These are phyloP conservation scores for Lepidotrigona ventralis DNA, from an alignment of 1,140 invertebrate species.

Conservation along the genomic window DNA sequence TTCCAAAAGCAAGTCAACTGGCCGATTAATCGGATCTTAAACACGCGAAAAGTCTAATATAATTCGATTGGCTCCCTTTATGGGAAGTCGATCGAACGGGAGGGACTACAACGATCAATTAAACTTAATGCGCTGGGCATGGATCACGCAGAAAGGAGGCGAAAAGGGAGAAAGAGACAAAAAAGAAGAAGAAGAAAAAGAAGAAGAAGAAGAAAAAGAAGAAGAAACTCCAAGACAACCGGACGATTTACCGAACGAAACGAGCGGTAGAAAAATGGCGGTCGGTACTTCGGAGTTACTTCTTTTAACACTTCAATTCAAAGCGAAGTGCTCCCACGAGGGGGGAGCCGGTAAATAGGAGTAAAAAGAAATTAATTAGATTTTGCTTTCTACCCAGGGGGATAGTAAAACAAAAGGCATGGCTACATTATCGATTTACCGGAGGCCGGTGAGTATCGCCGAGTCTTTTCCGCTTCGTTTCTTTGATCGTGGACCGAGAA, in stretches of 20 bases:
- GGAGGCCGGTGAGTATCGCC: neutral
- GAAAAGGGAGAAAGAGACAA: neutral
- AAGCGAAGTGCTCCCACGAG: conserved; percentile 11
- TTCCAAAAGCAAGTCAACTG: too few species aligned
- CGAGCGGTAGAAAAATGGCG: neutral
- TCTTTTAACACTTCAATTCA: conserved; percentile 21
- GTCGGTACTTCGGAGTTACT: neutral
- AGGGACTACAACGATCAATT: conserved; percentile 6
- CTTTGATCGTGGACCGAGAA: conserved; percentile 10
- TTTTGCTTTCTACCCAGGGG: conserved; percentile 2
- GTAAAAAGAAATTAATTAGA: conserved; percentile 35
- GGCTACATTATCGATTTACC: conserved; percentile 28
- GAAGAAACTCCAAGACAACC: neutral
- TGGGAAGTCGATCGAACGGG: neutral
- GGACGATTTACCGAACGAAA: conserved; percentile 3
- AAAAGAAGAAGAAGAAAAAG: neutral
- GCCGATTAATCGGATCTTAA: neutral
- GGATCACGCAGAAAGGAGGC: too few species aligned
- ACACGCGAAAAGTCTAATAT: neutral
- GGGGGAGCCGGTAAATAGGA: neutral
- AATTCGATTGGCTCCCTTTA: neutral
- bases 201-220: neutral
- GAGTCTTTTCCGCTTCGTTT: neutral
- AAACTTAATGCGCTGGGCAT: neutral
- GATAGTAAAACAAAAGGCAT: neutral